phyloP scores from a whole-genome alignment of 2,113 vertebrate species.

The Triplophysa tibetana region DNA sequence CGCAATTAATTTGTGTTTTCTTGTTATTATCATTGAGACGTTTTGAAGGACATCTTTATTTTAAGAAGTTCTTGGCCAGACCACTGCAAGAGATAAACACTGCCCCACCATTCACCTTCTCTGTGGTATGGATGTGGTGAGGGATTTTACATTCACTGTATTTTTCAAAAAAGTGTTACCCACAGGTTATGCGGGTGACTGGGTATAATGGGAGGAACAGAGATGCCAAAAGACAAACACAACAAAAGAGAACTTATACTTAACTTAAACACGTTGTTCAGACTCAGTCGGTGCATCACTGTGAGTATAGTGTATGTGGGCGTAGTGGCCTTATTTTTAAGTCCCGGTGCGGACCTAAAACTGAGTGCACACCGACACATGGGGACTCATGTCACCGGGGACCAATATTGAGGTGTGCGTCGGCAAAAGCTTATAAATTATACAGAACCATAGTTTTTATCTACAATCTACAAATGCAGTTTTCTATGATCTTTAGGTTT shows the following conservation, averaged over 20 bases:
- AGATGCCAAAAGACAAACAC: neutral
- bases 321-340: no score
- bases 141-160: slow-evolving; percentile 32
- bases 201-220: neutral
- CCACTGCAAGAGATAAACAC: slow-evolving; percentile 14
- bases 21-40: neutral
- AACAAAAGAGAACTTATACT: neutral
- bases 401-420: no score
- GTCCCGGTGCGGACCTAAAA: no score
- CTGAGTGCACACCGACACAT: no score
- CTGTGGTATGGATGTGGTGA: slow-evolving; percentile 26
- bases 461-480: no score
- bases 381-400: no score
- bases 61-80: neutral
- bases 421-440: no score
- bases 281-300: neutral
- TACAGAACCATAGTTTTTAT: no score
- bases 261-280: neutral
- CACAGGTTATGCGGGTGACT: slow-evolving; percentile 9
- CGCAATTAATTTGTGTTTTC: neutral
- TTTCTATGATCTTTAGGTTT: no score
- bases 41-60: neutral
- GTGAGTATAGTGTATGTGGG: neutral
- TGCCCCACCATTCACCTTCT: slow-evolving; percentile 33
- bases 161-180: slow-evolving; percentile 31